Percentiles rank a stretch among this genome's conserved stretches.
Evolutionary conservation across 2,113 vertebrate genomes (phyloP).

Genomic region (Syngnathus floridae): DNA sequence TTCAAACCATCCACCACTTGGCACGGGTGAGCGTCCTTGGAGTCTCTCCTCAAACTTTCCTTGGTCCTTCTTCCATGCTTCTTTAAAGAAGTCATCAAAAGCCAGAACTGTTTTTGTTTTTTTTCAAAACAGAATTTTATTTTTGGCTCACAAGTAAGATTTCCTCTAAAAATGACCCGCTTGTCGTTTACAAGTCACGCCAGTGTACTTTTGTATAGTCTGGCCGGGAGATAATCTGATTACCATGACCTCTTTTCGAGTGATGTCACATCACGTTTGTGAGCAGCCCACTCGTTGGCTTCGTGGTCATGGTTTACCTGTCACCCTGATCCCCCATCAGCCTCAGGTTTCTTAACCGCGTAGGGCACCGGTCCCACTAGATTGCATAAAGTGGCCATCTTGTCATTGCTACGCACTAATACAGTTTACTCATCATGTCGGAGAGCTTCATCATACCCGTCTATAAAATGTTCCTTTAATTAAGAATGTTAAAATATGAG

Average conservation of each 20-base stretch:
- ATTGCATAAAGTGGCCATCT: conserved; percentile 7
- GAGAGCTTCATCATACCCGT: neutral
- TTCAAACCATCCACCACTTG: conserved; percentile 67
- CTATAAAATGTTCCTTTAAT: neutral
- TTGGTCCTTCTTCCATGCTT: conserved; percentile 9
- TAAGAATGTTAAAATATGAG: neutral
- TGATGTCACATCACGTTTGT: conserved; percentile 58
- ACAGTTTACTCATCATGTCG: neutral
- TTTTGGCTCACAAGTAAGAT: conserved; percentile 27
- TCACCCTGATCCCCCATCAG: conserved; percentile 48
- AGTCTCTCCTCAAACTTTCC: conserved; percentile 53
- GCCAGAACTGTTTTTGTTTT: neutral
- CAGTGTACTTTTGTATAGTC: conserved; percentile 5
- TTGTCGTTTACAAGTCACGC: conserved; percentile 1
- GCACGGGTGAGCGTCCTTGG: conserved; percentile 57
- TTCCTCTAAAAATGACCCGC: conserved; percentile 46
- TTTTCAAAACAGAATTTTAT: conserved; percentile 23
- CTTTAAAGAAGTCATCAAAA: conserved; percentile 1
- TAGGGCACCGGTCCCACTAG: neutral
- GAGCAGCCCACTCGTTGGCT: conserved; percentile 47
- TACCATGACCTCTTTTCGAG: conserved; percentile 56
- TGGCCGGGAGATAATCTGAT: conserved; percentile 62
- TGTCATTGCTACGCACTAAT: neutral
- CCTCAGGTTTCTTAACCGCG: conserved; percentile 7
- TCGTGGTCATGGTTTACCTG: conserved; percentile 42